phyloP scores from a whole-genome alignment of 1,140 invertebrate species.

The Laupala kohalensis region DNA sequence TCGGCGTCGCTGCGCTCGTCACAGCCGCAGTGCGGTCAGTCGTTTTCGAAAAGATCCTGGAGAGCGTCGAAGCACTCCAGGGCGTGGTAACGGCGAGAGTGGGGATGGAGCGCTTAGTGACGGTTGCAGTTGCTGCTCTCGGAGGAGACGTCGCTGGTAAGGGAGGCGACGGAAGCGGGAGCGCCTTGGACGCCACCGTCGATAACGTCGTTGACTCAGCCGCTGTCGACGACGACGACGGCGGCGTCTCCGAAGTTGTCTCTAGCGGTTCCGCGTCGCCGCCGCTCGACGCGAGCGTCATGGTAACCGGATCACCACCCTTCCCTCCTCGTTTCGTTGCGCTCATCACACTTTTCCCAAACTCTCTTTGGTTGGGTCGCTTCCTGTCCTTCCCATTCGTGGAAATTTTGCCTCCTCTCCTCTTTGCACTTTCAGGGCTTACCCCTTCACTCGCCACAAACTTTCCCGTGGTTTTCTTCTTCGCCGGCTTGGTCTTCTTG shows the following conservation, averaged over 20 bases:
- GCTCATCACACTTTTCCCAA: not conserved
- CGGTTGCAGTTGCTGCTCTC: not conserved
- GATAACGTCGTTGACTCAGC: not conserved
- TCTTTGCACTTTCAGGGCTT: not conserved
- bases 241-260: not conserved
- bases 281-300: not conserved
- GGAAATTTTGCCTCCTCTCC: not conserved
- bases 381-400: not conserved
- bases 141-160: not conserved
- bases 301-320: not conserved
- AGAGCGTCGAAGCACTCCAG: not conserved
- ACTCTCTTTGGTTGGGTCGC: not conserved
- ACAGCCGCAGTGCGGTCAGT: not conserved
- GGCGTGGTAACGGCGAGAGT: not conserved
- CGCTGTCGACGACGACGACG: not conserved
- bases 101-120: not conserved
- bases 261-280: not conserved
- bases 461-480: not conserved
- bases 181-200: not conserved
- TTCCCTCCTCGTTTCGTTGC: not conserved
- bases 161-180: not conserved
- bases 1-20: not conserved
- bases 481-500: not conserved
- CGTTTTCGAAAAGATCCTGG: not conserved
- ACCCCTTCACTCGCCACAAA: not conserved